A percentile compares a stretch with the other conserved stretches of the same genome.
Evolutionary conservation across 2,888 invertebrate genomes (phyloP).

Genomic region (Drosophila silvestris): DNA sequence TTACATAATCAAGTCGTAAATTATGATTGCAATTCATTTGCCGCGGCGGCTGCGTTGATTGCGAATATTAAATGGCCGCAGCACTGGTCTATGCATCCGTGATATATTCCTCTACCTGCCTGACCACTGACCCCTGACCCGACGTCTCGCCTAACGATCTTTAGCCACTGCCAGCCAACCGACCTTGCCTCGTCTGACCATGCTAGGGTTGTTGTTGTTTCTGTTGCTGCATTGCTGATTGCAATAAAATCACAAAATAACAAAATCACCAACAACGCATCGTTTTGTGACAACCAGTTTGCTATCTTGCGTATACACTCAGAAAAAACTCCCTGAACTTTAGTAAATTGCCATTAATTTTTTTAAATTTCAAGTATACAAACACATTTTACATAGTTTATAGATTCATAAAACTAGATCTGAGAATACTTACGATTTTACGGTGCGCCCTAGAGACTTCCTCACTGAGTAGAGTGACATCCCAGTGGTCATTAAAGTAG

Average conservation of each 20-base stretch:
- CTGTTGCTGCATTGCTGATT: conserved; percentile 31
- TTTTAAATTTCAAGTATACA: background rate
- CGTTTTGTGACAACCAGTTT: conserved; percentile 31
- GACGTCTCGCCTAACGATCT: conserved; percentile 81
- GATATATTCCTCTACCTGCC: conserved; percentile 39
- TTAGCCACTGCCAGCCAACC: conserved; percentile 65
- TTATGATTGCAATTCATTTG: conserved; percentile 65
- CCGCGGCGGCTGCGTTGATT: conserved; percentile 55
- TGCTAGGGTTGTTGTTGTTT: background rate
- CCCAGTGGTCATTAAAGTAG: background rate
- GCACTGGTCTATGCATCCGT: conserved; percentile 37
- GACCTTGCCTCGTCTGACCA: conserved; percentile 27
- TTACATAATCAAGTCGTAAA: conserved; percentile 23
- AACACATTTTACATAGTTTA: background rate
- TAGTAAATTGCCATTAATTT: background rate
- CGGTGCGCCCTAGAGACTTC: background rate
- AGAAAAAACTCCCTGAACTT: background rate
- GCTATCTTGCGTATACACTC: conserved; percentile 26
- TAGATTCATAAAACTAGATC: background rate
- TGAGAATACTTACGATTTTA: background rate
- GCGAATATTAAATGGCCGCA: conserved; percentile 46
- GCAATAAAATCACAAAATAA: conserved; percentile 18
- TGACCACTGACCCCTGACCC: conserved; percentile 28
- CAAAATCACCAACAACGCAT: conserved; percentile 8
- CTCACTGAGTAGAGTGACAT: background rate